Percentiles rank a stretch among this genome's conserved stretches.
Evolutionary conservation across 2,888 invertebrate genomes (phyloP).

Genomic region (Cephonodes hylas): DNA sequence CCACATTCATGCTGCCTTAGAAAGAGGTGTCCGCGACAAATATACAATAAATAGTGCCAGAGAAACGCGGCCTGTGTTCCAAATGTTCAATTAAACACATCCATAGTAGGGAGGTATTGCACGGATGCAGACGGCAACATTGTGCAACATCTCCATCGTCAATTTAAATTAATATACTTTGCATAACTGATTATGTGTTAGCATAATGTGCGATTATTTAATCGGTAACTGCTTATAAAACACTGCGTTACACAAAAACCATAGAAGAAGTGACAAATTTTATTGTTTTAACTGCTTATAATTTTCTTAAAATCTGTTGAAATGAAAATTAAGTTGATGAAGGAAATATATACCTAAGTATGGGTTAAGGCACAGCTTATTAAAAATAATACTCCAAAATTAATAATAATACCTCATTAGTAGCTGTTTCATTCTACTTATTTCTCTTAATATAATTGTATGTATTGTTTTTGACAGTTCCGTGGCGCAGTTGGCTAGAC

Average conservation of each 20-base stretch:
- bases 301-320: too few relatives aligned
- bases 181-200: constrained; percentile 11
- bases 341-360: too few relatives aligned
- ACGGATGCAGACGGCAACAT: constrained; percentile 25
- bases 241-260: background rate
- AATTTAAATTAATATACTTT: constrained; percentile 19
- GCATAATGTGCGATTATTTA: background rate
- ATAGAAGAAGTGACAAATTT: background rate
- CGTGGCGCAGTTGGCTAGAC: too few relatives aligned
- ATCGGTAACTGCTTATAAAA: background rate
- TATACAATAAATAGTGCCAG: constrained; percentile 43
- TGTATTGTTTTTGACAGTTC: too few relatives aligned
- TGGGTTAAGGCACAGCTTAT: too few relatives aligned
- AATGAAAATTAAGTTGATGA: too few relatives aligned
- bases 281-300: background rate
- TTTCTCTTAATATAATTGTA: too few relatives aligned
- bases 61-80: constrained; percentile 55
- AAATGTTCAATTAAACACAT: constrained; percentile 45
- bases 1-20: constrained; percentile 46
- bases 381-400: too few relatives aligned
- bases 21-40: constrained; percentile 42
- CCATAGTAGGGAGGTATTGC: constrained; percentile 33
- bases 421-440: too few relatives aligned
- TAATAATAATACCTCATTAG: too few relatives aligned
- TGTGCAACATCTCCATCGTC: constrained; percentile 48